Evolutionary conservation across 2,888 invertebrate genomes (phyloP).

Genomic region (Drepanosiphum platanoidis): DNA sequence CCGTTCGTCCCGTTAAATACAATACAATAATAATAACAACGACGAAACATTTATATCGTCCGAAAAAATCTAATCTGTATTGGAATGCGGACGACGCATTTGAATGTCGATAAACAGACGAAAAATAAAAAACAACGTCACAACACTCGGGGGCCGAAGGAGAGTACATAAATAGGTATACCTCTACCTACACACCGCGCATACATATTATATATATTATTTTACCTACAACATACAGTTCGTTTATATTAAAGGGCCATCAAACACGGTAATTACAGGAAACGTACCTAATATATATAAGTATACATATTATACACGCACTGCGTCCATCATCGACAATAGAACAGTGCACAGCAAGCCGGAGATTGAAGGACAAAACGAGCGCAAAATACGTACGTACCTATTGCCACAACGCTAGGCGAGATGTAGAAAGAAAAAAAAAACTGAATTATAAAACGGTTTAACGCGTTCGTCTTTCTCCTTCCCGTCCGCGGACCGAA

Average conservation of each 20-base stretch:
- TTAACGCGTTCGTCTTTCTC: not conserved
- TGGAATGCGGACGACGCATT: not conserved
- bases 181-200: constrained; percentile 13
- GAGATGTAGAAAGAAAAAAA: not conserved
- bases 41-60: not conserved
- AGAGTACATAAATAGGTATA: constrained; percentile 23
- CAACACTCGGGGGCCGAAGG: not conserved
- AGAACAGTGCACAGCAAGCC: not conserved
- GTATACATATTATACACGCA: too few relatives aligned
- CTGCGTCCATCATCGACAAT: not conserved
- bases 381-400: not conserved
- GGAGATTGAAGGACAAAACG: constrained; percentile 21
- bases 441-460: not conserved
- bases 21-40: not conserved
- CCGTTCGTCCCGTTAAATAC: not conserved
- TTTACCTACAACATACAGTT: too few relatives aligned
- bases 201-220: not conserved
- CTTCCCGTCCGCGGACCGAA: not conserved
- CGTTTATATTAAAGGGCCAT: constrained; percentile 29
- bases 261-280: constrained; percentile 54
- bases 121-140: not conserved
- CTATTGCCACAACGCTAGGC: not conserved
- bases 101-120: constrained; percentile 2
- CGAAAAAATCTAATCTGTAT: not conserved
- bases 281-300: too few relatives aligned